phyloP scores from a whole-genome alignment of 92 coral and sea anemone species.

The Umimayanthus chanpuru region DNA sequence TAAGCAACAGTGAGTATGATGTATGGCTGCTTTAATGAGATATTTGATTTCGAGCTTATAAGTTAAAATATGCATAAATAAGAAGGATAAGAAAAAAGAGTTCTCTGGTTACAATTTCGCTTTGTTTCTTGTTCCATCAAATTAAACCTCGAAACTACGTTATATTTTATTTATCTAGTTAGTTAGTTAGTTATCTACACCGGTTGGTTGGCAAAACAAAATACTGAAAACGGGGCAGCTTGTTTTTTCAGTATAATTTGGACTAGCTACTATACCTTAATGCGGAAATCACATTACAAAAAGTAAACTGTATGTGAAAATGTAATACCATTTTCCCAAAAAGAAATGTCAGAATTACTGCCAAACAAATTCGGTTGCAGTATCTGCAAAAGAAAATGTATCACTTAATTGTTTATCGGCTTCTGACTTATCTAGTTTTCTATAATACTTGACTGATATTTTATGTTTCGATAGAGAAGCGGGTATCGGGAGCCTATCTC shows the following conservation, averaged over 20 bases:
- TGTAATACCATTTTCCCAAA: background rate
- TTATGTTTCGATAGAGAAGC: background rate
- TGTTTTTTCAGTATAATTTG: background rate
- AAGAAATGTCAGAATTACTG: background rate
- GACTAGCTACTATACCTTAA: background rate
- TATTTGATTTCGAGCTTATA: background rate
- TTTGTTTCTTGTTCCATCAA: background rate
- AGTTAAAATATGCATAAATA: background rate
- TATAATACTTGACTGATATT: background rate
- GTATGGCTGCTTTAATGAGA: background rate
- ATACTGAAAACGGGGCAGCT: background rate
- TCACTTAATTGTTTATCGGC: background rate
- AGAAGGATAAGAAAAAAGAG: background rate
- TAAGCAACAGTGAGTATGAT: no score
- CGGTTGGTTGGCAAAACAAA: constrained; percentile 10
- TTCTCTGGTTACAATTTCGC: background rate
- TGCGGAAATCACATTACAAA: background rate
- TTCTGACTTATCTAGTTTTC: background rate
- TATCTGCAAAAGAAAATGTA: background rate
- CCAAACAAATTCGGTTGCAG: background rate
- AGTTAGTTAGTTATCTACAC: background rate
- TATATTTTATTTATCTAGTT: background rate
- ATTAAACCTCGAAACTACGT: background rate
- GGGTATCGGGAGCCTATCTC: background rate
- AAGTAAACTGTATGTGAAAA: background rate